These are phyloP conservation scores for Psilopogon haemacephalus DNA, from an alignment of 2,113 vertebrate species.

Conservation along the genomic window DNA sequence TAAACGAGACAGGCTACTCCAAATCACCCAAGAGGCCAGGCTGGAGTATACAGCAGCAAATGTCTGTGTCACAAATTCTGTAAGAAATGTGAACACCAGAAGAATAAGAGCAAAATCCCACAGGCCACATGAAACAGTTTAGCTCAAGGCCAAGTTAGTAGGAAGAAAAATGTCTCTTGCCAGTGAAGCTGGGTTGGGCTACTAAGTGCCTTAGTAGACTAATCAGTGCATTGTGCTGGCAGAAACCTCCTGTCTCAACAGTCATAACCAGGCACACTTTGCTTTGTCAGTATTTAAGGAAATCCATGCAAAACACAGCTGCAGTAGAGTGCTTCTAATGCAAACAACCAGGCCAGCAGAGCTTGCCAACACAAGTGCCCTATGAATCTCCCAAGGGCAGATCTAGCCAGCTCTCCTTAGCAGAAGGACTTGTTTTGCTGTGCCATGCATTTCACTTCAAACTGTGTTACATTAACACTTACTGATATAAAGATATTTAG, in stretches of 20 bases:
- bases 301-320: neutral
- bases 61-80: neutral
- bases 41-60: neutral
- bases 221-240: neutral
- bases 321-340: neutral
- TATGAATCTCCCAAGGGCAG: neutral
- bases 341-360: neutral
- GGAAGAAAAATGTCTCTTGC: neutral
- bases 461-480: slow-evolving; percentile 66
- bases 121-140: neutral
- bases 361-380: neutral
- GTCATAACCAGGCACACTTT: neutral
- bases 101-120: neutral
- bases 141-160: neutral
- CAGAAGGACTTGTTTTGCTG: neutral
- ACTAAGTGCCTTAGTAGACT: neutral
- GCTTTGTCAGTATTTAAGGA: neutral
- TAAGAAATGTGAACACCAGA: neutral
- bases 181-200: neutral
- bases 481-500: slow-evolving; percentile 99
- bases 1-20: neutral
- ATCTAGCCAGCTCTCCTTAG: neutral
- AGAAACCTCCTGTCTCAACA: neutral
- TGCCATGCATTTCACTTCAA: neutral
- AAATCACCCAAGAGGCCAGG: too few relatives aligned